Percentiles rank a stretch among this genome's conserved stretches.
Evolutionary conservation across 2,888 invertebrate species (phyloP).

Genomic region (Dexiosoma caninum): DNA sequence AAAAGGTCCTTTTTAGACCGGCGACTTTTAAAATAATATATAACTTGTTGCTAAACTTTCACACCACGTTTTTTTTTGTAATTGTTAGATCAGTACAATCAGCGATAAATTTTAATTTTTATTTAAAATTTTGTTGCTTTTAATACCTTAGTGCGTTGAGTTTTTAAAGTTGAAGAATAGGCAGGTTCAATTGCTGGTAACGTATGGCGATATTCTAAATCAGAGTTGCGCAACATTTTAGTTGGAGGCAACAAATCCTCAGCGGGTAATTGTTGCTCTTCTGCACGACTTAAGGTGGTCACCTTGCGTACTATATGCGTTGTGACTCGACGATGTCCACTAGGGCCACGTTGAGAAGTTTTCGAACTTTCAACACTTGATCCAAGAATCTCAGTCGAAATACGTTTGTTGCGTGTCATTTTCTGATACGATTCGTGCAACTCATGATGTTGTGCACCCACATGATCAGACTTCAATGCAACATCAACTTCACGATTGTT

Average conservation of each 20-base stretch:
- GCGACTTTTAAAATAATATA: no score
- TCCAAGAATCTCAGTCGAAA: constrained; percentile 91
- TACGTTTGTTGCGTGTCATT: constrained; percentile 88
- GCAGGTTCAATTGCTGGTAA: constrained; percentile 78
- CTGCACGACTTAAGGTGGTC: constrained; percentile 91
- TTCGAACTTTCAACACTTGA: constrained; percentile 90
- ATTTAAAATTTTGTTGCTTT: no score
- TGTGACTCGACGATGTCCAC: constrained; percentile 89
- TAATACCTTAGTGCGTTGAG: constrained; percentile 86
- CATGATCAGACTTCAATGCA: neutral
- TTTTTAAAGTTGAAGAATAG: constrained; percentile 76
- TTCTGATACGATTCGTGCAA: constrained; percentile 80
- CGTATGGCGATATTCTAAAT: constrained; percentile 78
- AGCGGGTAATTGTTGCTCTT: constrained; percentile 83
- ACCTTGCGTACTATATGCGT: constrained; percentile 92
- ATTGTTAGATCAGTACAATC: no score
- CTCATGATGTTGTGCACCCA: constrained; percentile 39
- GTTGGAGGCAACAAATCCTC: constrained; percentile 81
- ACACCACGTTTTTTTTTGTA: no score
- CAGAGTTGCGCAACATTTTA: constrained; percentile 80
- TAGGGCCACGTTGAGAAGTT: constrained; percentile 87
- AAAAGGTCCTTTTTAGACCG: no score
- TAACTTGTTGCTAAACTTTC: no score
- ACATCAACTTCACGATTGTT: neutral
- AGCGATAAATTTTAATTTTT: no score